Evolutionary conservation across 2,888 invertebrate genomes (phyloP), one percentile per base, ranked within the genome.

Genomic region (Ceramica pisi): DNA sequence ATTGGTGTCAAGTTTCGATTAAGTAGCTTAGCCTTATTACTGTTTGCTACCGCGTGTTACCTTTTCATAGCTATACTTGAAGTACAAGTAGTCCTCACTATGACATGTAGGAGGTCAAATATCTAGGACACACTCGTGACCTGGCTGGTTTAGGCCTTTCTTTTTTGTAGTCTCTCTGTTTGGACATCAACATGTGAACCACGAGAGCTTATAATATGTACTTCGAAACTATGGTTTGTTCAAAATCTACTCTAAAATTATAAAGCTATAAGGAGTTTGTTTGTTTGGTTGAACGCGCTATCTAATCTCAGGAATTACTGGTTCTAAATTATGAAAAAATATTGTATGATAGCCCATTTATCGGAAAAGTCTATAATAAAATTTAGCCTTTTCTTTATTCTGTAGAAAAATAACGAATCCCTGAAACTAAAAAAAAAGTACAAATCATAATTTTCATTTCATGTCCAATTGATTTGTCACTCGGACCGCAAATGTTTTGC

Each of bases 401-500:
- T 6, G 19, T 31, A 50, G 8, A 35, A 23, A 41, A 41, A 16
- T 9, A 3, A n/a, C 21, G 1, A 19, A 70, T 48, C 23, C 0
- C 38, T 2, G 0, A 50, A 31, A 12, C 23, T 2, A 8, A 46
- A 48, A 51, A 21, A 19, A 14, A 62, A 46, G 14, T 8, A 21
- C 2, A 76, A 57, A 41, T 14, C 10, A 46, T 44, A 60, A 31
- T 69, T 55, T 69, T 73, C 7, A 6, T 73, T 59, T 63, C 7
- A 59, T 61, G 50, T 51, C 50, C 53, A 65, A 56, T 19, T 14
- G 10, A 50, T 69, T 65, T 53, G 59, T 65, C 46, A 62, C 48
- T 59, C 59, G 56, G 23, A 16, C 35, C 31, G 23, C 53, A 23
- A 66, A 69, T 81, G 82, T 82, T 83, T 83, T 76, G 80, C 77